These are phyloP conservation scores for Setipinna tenuifilis DNA, from an alignment of 2,797 vertebrate species.

Conservation along the genomic window DNA sequence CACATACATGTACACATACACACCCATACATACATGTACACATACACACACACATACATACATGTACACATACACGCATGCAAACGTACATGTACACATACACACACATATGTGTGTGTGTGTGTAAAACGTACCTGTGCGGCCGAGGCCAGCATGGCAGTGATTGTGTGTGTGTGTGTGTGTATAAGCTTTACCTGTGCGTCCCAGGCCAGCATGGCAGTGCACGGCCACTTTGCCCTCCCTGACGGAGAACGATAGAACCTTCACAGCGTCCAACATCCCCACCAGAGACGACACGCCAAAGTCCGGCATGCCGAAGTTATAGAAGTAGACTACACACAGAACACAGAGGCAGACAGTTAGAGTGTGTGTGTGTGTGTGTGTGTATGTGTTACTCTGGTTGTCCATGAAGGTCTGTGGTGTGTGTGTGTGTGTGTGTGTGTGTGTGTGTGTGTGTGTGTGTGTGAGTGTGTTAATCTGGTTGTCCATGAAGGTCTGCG, in stretches of 20 bases:
- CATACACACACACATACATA: neutral
- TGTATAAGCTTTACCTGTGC: slow-evolving; percentile 70
- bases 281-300: slow-evolving; percentile 75
- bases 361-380: neutral
- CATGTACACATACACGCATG: neutral
- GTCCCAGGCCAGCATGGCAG: slow-evolving; percentile 83
- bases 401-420: too few relatives aligned
- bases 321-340: slow-evolving; percentile 82
- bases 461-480: neutral
- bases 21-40: neutral
- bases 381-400: neutral
- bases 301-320: slow-evolving; percentile 84
- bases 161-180: too few relatives aligned
- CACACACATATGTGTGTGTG: too few relatives aligned
- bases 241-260: slow-evolving; percentile 78
- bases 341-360: slow-evolving; percentile 33
- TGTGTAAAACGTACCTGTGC: too few relatives aligned
- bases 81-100: neutral
- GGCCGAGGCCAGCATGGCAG: too few relatives aligned
- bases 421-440: too few relatives aligned
- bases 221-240: slow-evolving; percentile 83
- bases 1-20: too few relatives aligned
- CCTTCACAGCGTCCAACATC: slow-evolving; percentile 81
- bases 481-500: neutral
- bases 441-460: neutral